Percentiles rank a stretch among this genome's conserved stretches.
These are phyloP conservation scores for Cololabis saira DNA, from an alignment of 2,113 vertebrate species.

Conservation along the genomic window DNA sequence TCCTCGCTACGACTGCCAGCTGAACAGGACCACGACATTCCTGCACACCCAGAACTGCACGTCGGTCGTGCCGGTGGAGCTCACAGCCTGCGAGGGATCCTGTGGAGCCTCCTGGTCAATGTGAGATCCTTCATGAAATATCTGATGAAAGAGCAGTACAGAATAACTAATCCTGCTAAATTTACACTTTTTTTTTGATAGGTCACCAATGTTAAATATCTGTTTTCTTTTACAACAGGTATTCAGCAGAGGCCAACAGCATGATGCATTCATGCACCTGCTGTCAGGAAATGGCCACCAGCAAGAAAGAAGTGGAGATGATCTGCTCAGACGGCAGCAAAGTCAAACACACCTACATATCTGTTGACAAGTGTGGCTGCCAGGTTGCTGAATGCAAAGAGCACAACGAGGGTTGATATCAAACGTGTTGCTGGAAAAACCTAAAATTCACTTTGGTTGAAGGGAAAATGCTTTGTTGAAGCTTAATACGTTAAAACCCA, in stretches of 20 bases:
- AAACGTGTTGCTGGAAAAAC: neutral
- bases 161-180: neutral
- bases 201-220: neutral
- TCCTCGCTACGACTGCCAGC: constrained; percentile 69
- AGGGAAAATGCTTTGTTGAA: neutral
- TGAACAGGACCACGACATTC: constrained; percentile 64
- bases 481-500: constrained; percentile 5
- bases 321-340: constrained; percentile 48
- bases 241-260: constrained; percentile 60
- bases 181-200: neutral
- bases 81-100: constrained; percentile 85
- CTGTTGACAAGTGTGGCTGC: constrained; percentile 77
- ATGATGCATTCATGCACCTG: constrained; percentile 78
- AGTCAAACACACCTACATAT: constrained; percentile 60
- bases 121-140: constrained; percentile 74
- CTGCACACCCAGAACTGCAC: constrained; percentile 76
- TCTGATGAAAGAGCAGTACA: neutral
- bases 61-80: constrained; percentile 72
- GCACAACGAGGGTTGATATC: neutral
- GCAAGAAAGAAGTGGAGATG: constrained; percentile 69
- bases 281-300: constrained; percentile 75
- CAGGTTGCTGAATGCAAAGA: constrained; percentile 59
- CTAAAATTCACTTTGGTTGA: neutral
- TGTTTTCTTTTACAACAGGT: constrained; percentile 62
- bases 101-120: constrained; percentile 85